Base-by-base conservation (phyloP, 2,113 vertebrate genomes). In the Verasper variegatus region DNA sequence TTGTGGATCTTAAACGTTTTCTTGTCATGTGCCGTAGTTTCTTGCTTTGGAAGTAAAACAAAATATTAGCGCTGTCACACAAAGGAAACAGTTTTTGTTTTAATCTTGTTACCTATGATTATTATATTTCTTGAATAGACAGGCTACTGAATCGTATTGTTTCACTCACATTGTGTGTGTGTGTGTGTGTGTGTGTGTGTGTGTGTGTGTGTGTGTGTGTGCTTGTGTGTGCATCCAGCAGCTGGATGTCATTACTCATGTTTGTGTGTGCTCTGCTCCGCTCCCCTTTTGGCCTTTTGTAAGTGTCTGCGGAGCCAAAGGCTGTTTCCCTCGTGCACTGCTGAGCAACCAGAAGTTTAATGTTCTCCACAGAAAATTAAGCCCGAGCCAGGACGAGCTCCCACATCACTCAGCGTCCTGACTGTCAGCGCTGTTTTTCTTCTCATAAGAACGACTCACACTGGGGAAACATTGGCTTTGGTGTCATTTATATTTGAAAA, bases 221-320 rank as follows among this genome's bases (percentile, higher is more conserved):
- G 68, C 45, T 72, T 31, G 58, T 21, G 57, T 61, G 55, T 31
- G 42, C 51, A 31, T 14, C 21, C 24, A 81, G 68, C 89, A 92
- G 90, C 91, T 92, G 91, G 87, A 86, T 90, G 64, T 87, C 84
- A 91, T 92, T 90, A 87, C 69, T 83, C 74, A 63, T 78, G 86
- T 81, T 80, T 78, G 83, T 67, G 58, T 84, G 74, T 73, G 82
- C 81, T 83, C 66, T 55, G 59, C 86, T 67, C 74, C 42, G 63
- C 72, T 83, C 75, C 72, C 83, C 83, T 76, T 89, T 80, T 78
- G 82, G 83, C 86, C 81, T 86, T 86, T 87, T 88, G 81, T 81
- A 78, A 79, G 67, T 75, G 72, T 82, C 68, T 83, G 40, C 54
- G 68, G 77, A 85, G 91, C 84, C 81, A 81, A 69, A 71, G 70